A percentile compares a stretch with the other conserved stretches of the same genome.
Evolutionary conservation across 2,888 invertebrate genomes (phyloP).

Genomic region (Callyntrura guangdongensis): DNA sequence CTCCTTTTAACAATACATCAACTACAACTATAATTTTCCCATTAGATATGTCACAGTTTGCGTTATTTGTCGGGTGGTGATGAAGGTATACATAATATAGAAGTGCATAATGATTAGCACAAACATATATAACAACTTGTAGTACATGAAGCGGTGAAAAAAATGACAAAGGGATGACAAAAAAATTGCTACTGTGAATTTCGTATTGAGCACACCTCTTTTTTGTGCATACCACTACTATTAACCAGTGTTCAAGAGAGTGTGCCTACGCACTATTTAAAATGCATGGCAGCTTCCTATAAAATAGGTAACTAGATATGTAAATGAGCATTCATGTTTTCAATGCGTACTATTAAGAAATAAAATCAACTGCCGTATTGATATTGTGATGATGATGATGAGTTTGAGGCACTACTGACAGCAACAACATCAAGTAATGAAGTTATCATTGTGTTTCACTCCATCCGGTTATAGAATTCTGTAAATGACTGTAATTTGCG

Average conservation of each 20-base stretch:
- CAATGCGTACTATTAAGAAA: neutral
- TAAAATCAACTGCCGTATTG: neutral
- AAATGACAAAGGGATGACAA: neutral
- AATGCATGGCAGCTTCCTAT: neutral
- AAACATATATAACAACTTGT: neutral
- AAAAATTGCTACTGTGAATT: slow-evolving; percentile 2
- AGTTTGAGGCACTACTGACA: neutral
- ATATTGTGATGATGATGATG: neutral
- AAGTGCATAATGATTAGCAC: neutral
- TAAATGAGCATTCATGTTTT: slow-evolving; percentile 42
- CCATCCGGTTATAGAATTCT: slow-evolving; percentile 30
- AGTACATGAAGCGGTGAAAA: neutral
- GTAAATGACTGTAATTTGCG: neutral
- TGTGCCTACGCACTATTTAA: neutral
- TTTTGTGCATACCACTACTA: too few relatives aligned
- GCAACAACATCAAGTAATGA: neutral
- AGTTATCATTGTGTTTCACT: slow-evolving; percentile 28
- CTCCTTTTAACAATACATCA: too few relatives aligned
- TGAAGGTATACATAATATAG: neutral
- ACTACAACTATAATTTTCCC: too few relatives aligned
- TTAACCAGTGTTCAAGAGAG: neutral
- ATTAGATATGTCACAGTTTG: slow-evolving; percentile 8
- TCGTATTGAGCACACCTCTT: slow-evolving; percentile 4
- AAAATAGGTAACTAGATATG: neutral
- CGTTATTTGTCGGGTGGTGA: neutral